Conservation (phyloP, 2,797 vertebrate genomes). For the Esox lucius region DNA sequence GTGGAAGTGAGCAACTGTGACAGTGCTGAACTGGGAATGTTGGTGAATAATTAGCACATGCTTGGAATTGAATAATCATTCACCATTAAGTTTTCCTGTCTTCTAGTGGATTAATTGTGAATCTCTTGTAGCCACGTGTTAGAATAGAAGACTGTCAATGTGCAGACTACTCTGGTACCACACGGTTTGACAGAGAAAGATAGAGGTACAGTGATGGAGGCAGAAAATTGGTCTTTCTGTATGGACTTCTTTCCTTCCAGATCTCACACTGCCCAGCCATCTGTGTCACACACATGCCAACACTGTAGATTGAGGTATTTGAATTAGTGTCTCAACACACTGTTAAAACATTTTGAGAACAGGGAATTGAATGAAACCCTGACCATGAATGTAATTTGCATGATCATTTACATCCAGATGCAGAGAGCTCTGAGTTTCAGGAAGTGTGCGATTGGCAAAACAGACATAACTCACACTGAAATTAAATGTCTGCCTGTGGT, state of each 20-base stretch:
- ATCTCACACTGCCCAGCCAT: conserved; percentile 70
- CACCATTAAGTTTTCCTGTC: conserved; percentile 60
- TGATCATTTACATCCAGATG: conserved; percentile 56
- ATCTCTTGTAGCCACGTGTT: conserved; percentile 66
- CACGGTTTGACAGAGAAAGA: conserved; percentile 23
- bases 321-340: conserved; percentile 69
- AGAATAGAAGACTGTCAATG: conserved; percentile 65
- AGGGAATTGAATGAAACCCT: conserved; percentile 67
- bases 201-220: not conserved
- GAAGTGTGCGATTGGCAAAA: conserved; percentile 49
- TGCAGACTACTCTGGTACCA: conserved; percentile 71
- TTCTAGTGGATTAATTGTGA: conserved; percentile 73
- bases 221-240: not conserved
- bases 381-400: conserved; percentile 68
- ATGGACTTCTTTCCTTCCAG: conserved; percentile 64
- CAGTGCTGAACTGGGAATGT: not conserved
- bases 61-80: conserved; percentile 71
- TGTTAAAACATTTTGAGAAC: conserved; percentile 70
- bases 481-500: conserved; percentile 17
- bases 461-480: not conserved
- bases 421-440: conserved; percentile 53
- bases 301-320: conserved; percentile 38
- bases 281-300: conserved; percentile 44
- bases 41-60: conserved; percentile 62
- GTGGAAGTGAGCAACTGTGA: not conserved